phyloP scores from a whole-genome alignment of 2,888 invertebrate species.

The Aphidius colemani region DNA sequence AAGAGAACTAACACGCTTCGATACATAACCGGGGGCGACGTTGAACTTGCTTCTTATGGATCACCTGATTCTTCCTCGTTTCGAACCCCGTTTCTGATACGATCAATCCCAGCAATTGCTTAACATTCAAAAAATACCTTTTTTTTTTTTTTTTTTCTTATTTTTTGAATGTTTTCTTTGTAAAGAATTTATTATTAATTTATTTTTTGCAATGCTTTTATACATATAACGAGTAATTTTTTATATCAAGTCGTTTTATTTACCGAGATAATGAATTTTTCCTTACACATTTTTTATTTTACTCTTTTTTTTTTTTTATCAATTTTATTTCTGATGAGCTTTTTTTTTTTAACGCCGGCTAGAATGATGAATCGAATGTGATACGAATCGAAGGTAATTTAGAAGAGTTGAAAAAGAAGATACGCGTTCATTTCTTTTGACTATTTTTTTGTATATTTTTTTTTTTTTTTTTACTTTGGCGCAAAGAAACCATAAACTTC shows the following conservation, averaged over 20 bases:
- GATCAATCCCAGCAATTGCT: conserved; percentile 17
- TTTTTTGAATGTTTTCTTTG: conserved; percentile 13
- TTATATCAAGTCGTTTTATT: too few relatives aligned
- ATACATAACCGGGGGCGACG: conserved; percentile 26
- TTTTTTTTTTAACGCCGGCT: too few relatives aligned
- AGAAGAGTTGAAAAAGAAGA: too few relatives aligned
- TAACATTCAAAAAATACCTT: conserved; percentile 3
- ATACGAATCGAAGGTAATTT: too few relatives aligned
- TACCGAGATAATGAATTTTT: too few relatives aligned
- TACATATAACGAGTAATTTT: too few relatives aligned
- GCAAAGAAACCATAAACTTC: too few relatives aligned
- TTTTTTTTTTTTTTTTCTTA: background rate
- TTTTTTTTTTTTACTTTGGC: too few relatives aligned
- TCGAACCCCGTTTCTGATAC: background rate
- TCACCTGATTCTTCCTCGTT: conserved; percentile 22
- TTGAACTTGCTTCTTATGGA: conserved; percentile 34
- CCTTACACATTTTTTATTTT: background rate
- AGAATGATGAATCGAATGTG: too few relatives aligned
- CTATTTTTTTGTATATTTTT: too few relatives aligned
- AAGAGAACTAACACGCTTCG: conserved; percentile 13
- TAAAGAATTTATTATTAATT: conserved; percentile 1
- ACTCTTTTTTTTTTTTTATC: background rate
- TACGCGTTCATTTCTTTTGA: too few relatives aligned
- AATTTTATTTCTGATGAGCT: background rate
- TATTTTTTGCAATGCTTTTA: background rate